Evolutionary conservation across 2,888 invertebrate genomes (phyloP), one percentile per base, ranked within the genome.

Genomic region (Plusia festucae): DNA sequence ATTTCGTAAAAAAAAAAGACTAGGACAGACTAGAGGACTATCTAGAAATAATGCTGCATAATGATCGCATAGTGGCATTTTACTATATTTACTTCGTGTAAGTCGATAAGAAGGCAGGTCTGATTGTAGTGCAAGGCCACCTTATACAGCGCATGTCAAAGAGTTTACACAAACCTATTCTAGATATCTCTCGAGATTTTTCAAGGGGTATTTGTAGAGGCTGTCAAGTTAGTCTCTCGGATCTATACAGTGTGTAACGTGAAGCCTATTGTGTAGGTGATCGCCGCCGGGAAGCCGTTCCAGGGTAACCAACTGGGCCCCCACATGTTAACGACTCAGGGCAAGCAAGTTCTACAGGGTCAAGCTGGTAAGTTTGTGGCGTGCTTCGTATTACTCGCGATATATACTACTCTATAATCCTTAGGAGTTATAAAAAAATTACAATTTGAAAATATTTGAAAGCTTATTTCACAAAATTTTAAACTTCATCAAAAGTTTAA

Each of bases 271-370:
- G 34, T 60, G 27, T 49, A 98, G 96, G 97, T 98, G 65, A 98
- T 98, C 73, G 96, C 98, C 8, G 96, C 97, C 20, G 97, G 97
- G 27, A 98, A 98, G 87, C 97, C 98, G 4, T 98, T 98, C 88
- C 98, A 98, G 89, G 97, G 97, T 53, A 97, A 97, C 79, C 97
- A 97, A 77, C 90, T 97, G 57, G 96, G 96, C 2, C 97, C 97
- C 0, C 98, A 98, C 85, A 98, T 98, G 98, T 92, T 98, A 49
- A 97, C 98, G 0, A 95, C 97, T 0, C 97, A 97, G 87, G 97
- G 97, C 65, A 97, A 97, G 85, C 97, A 97, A 85, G 97, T 97
- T 71, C 89, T 97, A 1, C 96, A 96, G 85, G 96, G 96, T 71
- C 96, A 96, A 91, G 93, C 96, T 85, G 95, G 96, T 96, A 88